Conservation (phyloP, 2,888 invertebrate genomes). For the Sepiola atlantica region DNA sequence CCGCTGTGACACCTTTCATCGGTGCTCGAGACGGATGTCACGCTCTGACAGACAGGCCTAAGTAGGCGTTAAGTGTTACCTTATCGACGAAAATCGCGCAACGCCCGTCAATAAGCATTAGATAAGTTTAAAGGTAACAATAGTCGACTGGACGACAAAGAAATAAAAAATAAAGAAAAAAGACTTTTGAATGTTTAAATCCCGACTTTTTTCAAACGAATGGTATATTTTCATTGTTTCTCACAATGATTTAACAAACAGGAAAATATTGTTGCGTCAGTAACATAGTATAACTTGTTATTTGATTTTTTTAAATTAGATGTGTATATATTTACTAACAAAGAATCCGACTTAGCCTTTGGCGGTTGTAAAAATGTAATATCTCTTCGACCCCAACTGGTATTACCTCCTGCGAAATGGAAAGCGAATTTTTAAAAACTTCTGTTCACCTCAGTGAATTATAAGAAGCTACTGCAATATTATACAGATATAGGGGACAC, state of each 20-base stretch:
- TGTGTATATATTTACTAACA: no score
- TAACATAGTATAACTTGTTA: no score
- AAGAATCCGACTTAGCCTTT: no score
- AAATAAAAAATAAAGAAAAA: not conserved
- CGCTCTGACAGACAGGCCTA: not conserved
- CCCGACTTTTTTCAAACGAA: not conserved
- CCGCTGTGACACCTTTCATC: slow-evolving; percentile 4
- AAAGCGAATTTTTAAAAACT: no score
- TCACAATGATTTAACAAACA: not conserved
- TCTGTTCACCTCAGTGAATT: no score
- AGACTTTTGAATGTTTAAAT: not conserved
- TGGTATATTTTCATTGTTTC: not conserved
- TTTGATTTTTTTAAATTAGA: no score
- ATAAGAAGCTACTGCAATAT: no score
- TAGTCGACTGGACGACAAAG: not conserved
- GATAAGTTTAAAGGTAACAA: not conserved
- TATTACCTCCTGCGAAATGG: no score
- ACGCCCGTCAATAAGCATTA: not conserved
- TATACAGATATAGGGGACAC: no score
- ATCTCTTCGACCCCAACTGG: no score
- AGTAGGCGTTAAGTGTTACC: slow-evolving; percentile 8
- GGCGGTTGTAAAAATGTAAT: no score
- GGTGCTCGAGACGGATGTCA: slow-evolving; percentile 15
- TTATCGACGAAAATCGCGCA: not conserved
- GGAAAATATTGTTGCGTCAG: not conserved